Base-by-base conservation (phyloP, 2,113 vertebrate species). In the Riparia riparia region DNA sequence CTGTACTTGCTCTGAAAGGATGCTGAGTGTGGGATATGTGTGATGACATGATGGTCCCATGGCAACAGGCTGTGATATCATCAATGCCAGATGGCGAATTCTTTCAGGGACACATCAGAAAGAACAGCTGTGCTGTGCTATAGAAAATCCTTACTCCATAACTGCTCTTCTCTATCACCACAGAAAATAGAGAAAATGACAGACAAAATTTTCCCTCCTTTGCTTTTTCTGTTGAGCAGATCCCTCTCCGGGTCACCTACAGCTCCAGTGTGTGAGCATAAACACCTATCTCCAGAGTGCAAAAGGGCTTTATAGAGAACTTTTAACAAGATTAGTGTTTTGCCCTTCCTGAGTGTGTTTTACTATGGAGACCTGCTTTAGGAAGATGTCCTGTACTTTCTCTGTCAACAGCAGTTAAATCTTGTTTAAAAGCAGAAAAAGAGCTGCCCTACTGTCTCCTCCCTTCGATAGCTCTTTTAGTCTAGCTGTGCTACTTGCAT, bases 391-490 rank as follows among this genome's bases (percentile, higher is more conserved):
- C 74, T 94, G 3, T 50, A 34, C 57, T 71, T 81, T 34, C 45
- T 70, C 92, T 95, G 89, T 89, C 81, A 91, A 32, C 70, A 89
- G 56, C 77, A 82, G 61, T 69, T 91, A n/a, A 82, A 64, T 77
- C 72, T 71, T 72, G 26, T 93, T 57, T 82, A 47, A 86, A 95
- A 94, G 60, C 61, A 50, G 82, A 71, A 95, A 79, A 94, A 83
- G 42, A 93, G 78, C 91, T 95, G 47, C 82, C 41, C 66, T 82
- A 44, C 28, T 80, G 42, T 69, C 68, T 78, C 16, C 93, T 91
- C 54, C 64, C 37, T 93, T 42, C 58, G 31, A 10, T 61, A 86
- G 58, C 60, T 92, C 19, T 92, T 97, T 88, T 20, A 64, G 86
- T 42, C 65, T 86, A 58, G 31, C 47, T 51, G 47, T 45, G 31